Conservation (phyloP, 1,140 invertebrate species). For the Ooceraea biroi region DNA sequence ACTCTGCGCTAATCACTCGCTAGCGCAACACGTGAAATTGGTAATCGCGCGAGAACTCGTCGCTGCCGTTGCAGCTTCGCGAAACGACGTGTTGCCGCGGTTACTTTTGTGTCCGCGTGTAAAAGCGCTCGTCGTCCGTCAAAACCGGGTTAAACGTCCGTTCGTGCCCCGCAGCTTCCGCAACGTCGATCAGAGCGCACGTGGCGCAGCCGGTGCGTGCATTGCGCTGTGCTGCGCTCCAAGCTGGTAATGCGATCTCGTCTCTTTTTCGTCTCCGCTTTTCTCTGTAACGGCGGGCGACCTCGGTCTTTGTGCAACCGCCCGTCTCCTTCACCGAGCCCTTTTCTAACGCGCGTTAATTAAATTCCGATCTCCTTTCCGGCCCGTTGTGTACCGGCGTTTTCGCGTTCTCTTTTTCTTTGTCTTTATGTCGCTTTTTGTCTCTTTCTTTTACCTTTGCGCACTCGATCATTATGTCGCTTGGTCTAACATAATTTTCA, state of each 20-base stretch:
- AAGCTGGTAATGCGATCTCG: too few relatives aligned
- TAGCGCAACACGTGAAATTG: neutral
- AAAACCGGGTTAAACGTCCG: conserved; percentile 52
- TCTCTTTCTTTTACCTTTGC: conserved; percentile 14
- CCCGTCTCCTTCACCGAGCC: conserved; percentile 46
- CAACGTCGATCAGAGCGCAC: conserved; percentile 44
- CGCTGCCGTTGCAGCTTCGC: neutral
- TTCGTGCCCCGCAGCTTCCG: conserved; percentile 7
- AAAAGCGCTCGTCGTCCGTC: conserved; percentile 47
- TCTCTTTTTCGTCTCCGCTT: conserved; percentile 42
- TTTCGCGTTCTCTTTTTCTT: conserved; percentile 16
- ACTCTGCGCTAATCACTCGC: neutral
- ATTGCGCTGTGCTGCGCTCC: conserved; percentile 4
- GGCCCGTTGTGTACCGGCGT: conserved; percentile 4
- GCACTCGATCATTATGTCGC: neutral
- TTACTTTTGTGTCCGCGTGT: neutral
- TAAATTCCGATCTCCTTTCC: conserved; percentile 64
- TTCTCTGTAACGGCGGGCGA: conserved; percentile 12
- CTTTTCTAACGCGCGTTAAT: conserved; percentile 63
- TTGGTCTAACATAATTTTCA: conserved; percentile 37
- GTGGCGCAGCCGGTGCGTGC: conserved; percentile 23
- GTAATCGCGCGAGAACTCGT: neutral
- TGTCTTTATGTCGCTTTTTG: neutral
- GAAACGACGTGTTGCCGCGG: neutral
- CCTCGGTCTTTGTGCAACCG: conserved; percentile 46